Evolutionary conservation across 92 coral and sea anemone genomes (phyloP).

Genomic region (Zoanthus solanderi): DNA sequence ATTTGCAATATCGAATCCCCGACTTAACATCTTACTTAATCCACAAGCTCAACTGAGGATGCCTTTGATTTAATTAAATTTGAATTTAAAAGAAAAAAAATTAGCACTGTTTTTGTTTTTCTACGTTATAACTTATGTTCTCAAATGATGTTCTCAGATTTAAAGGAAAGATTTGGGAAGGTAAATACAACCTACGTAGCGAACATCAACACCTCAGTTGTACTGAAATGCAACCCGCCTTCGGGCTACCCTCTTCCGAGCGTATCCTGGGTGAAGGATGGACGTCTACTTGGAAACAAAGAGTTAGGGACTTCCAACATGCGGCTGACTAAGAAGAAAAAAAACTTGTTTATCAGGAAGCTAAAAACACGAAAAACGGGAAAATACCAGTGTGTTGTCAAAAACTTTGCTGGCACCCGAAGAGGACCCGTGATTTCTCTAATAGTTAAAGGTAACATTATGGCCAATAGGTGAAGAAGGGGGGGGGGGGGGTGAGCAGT

Average conservation of each 20-base stretch:
- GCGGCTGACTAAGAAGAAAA: constrained; percentile 7
- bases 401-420: constrained; percentile 23
- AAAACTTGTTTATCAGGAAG: constrained; percentile 7
- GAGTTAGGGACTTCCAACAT: background rate
- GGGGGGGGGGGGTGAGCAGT: too few species aligned
- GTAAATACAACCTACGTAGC: background rate
- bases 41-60: too few species aligned
- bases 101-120: too few species aligned
- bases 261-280: background rate
- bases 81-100: too few species aligned
- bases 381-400: constrained; percentile 31
- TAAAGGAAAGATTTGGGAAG: constrained; percentile 6
- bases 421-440: constrained; percentile 32
- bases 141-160: background rate
- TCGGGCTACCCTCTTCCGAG: background rate
- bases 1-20: too few species aligned
- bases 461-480: background rate
- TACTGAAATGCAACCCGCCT: constrained; percentile 16
- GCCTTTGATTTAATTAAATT: too few species aligned
- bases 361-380: background rate
- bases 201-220: background rate
- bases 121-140: too few species aligned
- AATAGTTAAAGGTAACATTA: constrained; percentile 7
- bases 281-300: background rate
- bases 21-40: too few species aligned